Percentiles rank a stretch among this genome's conserved stretches.
Evolutionary conservation across 2,797 vertebrate species (phyloP).

Genomic region (Dendrocincla tyrannina): DNA sequence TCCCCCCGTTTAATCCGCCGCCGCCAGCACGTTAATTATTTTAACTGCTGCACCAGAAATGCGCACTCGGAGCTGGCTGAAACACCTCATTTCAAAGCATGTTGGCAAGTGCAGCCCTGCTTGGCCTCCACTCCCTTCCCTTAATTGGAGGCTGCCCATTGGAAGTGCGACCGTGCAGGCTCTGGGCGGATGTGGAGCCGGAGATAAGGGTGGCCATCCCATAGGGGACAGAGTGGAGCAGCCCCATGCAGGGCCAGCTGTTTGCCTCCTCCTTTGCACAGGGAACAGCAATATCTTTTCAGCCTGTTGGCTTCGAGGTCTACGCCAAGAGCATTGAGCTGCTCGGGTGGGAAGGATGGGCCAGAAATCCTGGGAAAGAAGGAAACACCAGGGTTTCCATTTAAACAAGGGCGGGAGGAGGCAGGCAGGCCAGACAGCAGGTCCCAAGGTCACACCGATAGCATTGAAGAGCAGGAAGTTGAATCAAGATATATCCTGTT

Average conservation of each 20-base stretch:
- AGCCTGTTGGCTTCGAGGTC: slow-evolving; percentile 9
- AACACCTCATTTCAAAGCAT: background rate
- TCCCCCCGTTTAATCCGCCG: background rate
- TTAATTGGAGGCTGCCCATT: slow-evolving; percentile 3
- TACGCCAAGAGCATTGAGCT: slow-evolving; percentile 1
- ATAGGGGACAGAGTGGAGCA: background rate
- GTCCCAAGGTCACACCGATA: slow-evolving; percentile 34
- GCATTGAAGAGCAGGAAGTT: slow-evolving; percentile 28
- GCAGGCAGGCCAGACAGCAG: background rate
- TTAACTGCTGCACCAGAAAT: slow-evolving; percentile 64
- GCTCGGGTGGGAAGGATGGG: slow-evolving; percentile 1
- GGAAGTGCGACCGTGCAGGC: background rate
- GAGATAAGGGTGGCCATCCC: background rate
- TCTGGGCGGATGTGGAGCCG: background rate
- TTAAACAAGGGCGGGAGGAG: background rate
- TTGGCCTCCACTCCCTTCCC: slow-evolving; percentile 49
- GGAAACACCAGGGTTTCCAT: slow-evolving; percentile 53
- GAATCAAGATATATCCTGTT: slow-evolving; percentile 2
- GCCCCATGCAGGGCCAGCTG: background rate
- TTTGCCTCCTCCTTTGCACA: background rate
- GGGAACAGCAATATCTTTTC: slow-evolving; percentile 27
- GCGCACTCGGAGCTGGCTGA: slow-evolving; percentile 31
- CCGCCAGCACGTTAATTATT: slow-evolving; percentile 61
- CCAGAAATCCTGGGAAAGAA: slow-evolving; percentile 48
- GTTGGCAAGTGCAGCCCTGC: slow-evolving; percentile 22